These are phyloP conservation scores for Caerostris darwini DNA, from an alignment of 1,140 invertebrate species.

Conservation along the genomic window DNA sequence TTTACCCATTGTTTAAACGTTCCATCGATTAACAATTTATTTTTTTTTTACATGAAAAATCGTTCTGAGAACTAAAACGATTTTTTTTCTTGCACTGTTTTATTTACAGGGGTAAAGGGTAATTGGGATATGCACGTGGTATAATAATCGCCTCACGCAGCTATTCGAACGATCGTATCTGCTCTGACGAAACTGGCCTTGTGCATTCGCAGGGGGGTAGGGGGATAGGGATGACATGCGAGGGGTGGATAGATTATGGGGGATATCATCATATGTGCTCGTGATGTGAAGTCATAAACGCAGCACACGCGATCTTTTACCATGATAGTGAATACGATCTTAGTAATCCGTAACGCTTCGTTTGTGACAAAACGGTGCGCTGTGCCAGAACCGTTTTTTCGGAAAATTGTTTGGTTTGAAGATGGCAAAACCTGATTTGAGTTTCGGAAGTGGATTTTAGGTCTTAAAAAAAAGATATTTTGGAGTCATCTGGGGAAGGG, in stretches of 20 bases:
- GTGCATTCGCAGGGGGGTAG: not conserved
- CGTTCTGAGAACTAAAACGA: not conserved
- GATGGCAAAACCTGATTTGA: slow-evolving; percentile 5
- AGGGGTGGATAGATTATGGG: not conserved
- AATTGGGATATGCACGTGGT: slow-evolving; percentile 65
- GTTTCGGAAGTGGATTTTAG: not conserved
- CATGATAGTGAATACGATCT: slow-evolving; percentile 30
- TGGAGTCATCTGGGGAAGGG: not conserved
- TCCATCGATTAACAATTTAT: slow-evolving; percentile 32
- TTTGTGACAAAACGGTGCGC: slow-evolving; percentile 36
- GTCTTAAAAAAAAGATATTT: not conserved
- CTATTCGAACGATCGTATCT: slow-evolving; percentile 4
- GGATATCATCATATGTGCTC: not conserved
- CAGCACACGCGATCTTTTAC: slow-evolving; percentile 45
- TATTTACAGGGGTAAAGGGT: slow-evolving; percentile 45
- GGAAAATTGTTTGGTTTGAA: not conserved
- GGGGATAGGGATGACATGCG: not conserved
- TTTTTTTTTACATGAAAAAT: not conserved
- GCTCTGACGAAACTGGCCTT: not conserved
- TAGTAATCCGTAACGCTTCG: slow-evolving; percentile 54
- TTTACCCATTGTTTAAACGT: slow-evolving; percentile 11
- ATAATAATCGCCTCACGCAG: slow-evolving; percentile 14
- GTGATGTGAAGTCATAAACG: slow-evolving; percentile 58
- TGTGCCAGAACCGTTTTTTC: not conserved
- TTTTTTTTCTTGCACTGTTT: not conserved